A percentile compares a stretch with the other conserved stretches of the same genome.
phyloP scores from a whole-genome alignment of 2,888 invertebrate genomes.

The Lampropteryx suffumata region DNA sequence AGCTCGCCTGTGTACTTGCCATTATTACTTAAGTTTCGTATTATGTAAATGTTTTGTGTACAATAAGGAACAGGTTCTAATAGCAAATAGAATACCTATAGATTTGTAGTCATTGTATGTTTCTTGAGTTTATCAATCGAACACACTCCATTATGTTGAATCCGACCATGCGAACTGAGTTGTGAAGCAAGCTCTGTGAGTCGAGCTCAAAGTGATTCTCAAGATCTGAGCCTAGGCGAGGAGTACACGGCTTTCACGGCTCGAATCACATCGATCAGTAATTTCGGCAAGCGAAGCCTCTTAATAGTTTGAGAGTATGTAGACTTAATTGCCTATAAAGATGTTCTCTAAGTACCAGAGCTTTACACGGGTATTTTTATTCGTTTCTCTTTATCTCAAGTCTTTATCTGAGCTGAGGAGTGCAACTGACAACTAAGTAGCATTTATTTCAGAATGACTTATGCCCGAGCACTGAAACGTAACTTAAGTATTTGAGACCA shows the following conservation, averaged over 20 bases:
- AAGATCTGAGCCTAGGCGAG: slow-evolving; percentile 12
- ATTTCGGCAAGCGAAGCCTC: slow-evolving; percentile 4
- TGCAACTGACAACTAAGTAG: no score
- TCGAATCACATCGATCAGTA: slow-evolving; percentile 15
- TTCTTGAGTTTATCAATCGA: slow-evolving; percentile 13
- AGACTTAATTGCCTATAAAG: neutral
- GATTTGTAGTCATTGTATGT: neutral
- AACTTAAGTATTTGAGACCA: no score
- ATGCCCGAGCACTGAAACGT: no score
- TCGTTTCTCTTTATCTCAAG: no score
- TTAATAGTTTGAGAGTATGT: slow-evolving; percentile 8
- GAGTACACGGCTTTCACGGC: slow-evolving; percentile 7
- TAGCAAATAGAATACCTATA: no score
- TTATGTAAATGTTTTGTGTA: no score
- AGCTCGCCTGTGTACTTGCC: no score
- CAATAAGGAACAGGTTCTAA: no score
- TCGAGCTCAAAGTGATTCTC: slow-evolving; percentile 15
- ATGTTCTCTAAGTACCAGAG: neutral
- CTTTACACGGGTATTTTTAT: no score
- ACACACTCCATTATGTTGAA: slow-evolving; percentile 14
- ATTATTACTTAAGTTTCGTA: no score
- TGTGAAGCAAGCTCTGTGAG: neutral
- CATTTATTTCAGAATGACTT: no score
- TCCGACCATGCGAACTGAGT: slow-evolving; percentile 11
- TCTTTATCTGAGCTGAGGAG: no score